Evolutionary conservation across 2,888 invertebrate species (phyloP).

Genomic region (Lasioglossum lativentre): DNA sequence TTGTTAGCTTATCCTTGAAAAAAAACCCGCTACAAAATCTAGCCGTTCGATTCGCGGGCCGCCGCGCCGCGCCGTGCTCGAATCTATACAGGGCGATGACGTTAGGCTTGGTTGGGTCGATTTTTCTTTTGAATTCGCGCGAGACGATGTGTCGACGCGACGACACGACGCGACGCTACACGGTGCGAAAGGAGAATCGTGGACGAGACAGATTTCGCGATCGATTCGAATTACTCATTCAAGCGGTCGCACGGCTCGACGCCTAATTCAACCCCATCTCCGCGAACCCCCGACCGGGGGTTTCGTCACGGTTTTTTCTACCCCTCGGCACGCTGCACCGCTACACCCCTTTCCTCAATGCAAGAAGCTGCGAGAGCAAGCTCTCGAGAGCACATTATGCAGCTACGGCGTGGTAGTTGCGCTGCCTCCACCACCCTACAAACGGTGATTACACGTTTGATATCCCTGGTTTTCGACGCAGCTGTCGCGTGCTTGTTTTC

Average conservation of each 20-base stretch:
- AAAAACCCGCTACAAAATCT: constrained; percentile 20
- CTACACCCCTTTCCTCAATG: constrained; percentile 32
- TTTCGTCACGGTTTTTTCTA: constrained; percentile 18
- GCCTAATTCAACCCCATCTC: constrained; percentile 66
- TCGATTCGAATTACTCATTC: constrained; percentile 67
- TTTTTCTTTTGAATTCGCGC: constrained; percentile 55
- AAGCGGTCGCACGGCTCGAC: constrained; percentile 50
- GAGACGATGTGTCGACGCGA: constrained; percentile 1
- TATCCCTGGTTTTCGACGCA: constrained; percentile 43
- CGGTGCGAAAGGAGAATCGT: constrained; percentile 12
- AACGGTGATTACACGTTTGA: constrained; percentile 44
- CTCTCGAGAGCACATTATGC: constrained; percentile 56
- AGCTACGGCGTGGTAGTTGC: constrained; percentile 32
- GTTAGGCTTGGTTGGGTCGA: constrained; percentile 28
- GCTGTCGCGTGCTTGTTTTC: constrained; percentile 29
- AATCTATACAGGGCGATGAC: constrained; percentile 62
- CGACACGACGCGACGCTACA: not conserved
- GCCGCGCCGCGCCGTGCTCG: no score
- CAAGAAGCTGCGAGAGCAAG: constrained; percentile 40
- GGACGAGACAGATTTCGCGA: constrained; percentile 65
- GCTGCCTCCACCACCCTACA: constrained; percentile 22
- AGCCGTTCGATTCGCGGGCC: constrained; percentile 6
- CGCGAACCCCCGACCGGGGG: constrained; percentile 8
- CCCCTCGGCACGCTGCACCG: constrained; percentile 18
- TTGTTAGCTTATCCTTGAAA: constrained; percentile 37